Percentiles rank a stretch among this genome's conserved stretches.
These are phyloP conservation scores for silkworm (Bombyx mori) DNA, from an alignment of 1,140 invertebrate genomes.

Conservation along the genomic window DNA sequence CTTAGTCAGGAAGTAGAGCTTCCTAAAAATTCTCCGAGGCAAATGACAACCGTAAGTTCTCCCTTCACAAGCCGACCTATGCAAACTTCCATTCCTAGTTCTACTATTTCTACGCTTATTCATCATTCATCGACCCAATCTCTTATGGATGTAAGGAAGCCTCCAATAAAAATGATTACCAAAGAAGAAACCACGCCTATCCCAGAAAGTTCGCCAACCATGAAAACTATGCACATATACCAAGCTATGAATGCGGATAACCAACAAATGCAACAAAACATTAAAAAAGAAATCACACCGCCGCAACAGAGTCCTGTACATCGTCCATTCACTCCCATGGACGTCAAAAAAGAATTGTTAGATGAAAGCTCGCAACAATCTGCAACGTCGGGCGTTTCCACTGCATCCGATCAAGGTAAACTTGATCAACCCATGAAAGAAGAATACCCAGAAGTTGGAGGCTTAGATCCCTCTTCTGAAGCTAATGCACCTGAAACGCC, in stretches of 20 bases:
- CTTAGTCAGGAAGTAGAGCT: slow-evolving; percentile 71
- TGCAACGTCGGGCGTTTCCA: slow-evolving; percentile 66
- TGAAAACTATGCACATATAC: slow-evolving; percentile 54
- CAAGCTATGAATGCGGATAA: slow-evolving; percentile 42
- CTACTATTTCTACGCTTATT: slow-evolving; percentile 51
- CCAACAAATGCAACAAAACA: slow-evolving; percentile 50
- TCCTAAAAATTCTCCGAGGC: slow-evolving; percentile 66
- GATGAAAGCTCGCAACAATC: slow-evolving; percentile 75
- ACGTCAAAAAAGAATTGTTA: slow-evolving; percentile 74
- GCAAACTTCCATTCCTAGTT: slow-evolving; percentile 44
- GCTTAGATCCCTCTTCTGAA: slow-evolving; percentile 48
- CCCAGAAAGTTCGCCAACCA: slow-evolving; percentile 59
- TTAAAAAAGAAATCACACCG: slow-evolving; percentile 70
- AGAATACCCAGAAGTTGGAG: slow-evolving; percentile 66
- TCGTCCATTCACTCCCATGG: slow-evolving; percentile 66
- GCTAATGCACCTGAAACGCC: slow-evolving; percentile 73
- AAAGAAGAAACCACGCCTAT: slow-evolving; percentile 59
- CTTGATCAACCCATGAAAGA: slow-evolving; percentile 72
- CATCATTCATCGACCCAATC: slow-evolving; percentile 66
- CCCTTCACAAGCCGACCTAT: slow-evolving; percentile 56
- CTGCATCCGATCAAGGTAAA: slow-evolving; percentile 73
- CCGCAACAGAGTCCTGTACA: slow-evolving; percentile 69
- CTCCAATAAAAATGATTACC: slow-evolving; percentile 49
- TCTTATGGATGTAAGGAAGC: slow-evolving; percentile 65
- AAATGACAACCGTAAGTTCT: slow-evolving; percentile 53